Conservation (phyloP, 2,113 vertebrate genomes). For the Menidia beryllina region DNA sequence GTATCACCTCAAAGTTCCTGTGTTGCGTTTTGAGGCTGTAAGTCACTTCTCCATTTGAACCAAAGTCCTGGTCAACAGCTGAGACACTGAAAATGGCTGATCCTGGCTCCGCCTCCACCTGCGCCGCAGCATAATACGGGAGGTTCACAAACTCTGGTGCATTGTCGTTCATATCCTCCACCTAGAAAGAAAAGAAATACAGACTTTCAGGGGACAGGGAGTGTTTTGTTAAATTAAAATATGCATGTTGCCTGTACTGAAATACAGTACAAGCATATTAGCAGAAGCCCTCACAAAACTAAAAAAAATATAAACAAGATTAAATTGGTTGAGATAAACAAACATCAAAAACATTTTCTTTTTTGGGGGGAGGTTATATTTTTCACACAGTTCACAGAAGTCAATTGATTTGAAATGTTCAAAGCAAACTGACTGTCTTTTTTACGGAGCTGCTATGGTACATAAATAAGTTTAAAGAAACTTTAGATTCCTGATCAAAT, state of each 20-base stretch:
- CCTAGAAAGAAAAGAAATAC: conserved; percentile 50
- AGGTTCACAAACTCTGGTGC: conserved; percentile 91
- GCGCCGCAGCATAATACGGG: conserved; percentile 95
- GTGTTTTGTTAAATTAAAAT: no score
- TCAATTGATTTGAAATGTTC: background rate
- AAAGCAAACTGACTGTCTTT: background rate
- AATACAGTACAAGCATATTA: no score
- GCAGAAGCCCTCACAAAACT: no score
- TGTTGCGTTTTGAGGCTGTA: conserved; percentile 89
- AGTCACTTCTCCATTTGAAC: conserved; percentile 89
- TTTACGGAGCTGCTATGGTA: background rate
- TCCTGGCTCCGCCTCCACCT: conserved; percentile 92
- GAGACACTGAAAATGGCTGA: conserved; percentile 89
- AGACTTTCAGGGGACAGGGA: background rate
- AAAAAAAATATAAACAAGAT: no score
- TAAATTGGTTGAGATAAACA: no score
- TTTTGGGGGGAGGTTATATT: no score
- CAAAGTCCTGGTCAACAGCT: conserved; percentile 90
- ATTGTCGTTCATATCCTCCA: conserved; percentile 96
- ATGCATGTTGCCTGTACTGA: no score
- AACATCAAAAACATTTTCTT: no score
- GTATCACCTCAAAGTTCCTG: conserved; percentile 87
- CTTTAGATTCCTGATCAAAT: background rate
- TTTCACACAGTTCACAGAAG: no score
- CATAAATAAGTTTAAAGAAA: background rate